phyloP scores from a whole-genome alignment of 2,113 vertebrate genomes.

The Hirundichthys speculiger region DNA sequence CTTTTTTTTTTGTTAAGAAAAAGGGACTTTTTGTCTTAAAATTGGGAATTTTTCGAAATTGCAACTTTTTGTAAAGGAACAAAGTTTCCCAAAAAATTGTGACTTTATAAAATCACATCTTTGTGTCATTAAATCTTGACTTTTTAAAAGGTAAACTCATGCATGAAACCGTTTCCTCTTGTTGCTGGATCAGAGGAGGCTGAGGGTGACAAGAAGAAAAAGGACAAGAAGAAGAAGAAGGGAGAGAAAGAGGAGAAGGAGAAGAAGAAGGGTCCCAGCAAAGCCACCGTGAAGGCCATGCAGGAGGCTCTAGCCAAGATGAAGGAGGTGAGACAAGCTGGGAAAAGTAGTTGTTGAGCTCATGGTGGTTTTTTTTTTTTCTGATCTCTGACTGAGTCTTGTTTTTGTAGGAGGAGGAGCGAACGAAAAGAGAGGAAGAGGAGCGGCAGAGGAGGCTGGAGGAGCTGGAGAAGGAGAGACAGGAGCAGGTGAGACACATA shows the following conservation, averaged over 20 bases:
- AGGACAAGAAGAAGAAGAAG: constrained; percentile 95
- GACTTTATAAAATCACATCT: too few relatives aligned
- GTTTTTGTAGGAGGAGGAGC: constrained; percentile 86
- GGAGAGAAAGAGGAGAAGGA: constrained; percentile 91
- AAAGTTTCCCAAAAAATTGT: too few relatives aligned
- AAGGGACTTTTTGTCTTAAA: too few relatives aligned
- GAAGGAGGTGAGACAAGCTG: constrained; percentile 83
- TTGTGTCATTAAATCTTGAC: too few relatives aligned
- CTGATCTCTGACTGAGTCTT: not conserved
- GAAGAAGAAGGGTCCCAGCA: constrained; percentile 97
- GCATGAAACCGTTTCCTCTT: not conserved
- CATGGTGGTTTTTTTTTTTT: not conserved
- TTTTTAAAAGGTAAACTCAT: too few relatives aligned
- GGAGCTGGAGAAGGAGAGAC: constrained; percentile 90
- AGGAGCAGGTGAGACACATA: constrained; percentile 86
- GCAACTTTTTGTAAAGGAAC: too few relatives aligned
- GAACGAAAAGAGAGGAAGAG: constrained; percentile 90
- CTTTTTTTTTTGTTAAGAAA: too few relatives aligned
- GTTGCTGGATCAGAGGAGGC: constrained; percentile 82
- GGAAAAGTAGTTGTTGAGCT: not conserved
- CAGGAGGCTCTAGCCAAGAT: constrained; percentile 94
- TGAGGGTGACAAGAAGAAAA: constrained; percentile 95
- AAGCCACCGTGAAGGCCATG: constrained; percentile 97
- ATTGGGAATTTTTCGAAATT: too few relatives aligned
- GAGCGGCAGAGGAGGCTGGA: constrained; percentile 87